These are phyloP conservation scores for Ephydatia muelleri DNA, from an alignment of 37 sponge, comb jelly and placozoan genomes.

Conservation along the genomic window DNA sequence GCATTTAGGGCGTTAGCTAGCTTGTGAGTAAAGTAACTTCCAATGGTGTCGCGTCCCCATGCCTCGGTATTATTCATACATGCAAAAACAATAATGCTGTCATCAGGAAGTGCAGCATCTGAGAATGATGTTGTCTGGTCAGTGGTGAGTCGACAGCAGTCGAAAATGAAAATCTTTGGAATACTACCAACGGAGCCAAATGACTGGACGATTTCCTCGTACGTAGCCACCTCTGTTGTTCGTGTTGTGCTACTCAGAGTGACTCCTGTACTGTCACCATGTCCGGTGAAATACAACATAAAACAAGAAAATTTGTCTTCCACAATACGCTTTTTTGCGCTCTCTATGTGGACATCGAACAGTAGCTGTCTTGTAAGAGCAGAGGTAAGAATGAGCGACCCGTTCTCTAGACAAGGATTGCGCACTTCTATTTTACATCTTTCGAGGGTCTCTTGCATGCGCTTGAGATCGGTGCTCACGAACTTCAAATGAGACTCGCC, in stretches of 20 bases:
- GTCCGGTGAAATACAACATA: neutral
- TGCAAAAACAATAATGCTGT: neutral
- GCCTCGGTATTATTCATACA: neutral
- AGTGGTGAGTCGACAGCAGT: neutral
- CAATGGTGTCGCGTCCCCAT: neutral
- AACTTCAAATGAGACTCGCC: neutral
- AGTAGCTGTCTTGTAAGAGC: neutral
- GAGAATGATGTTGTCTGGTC: neutral
- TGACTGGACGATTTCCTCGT: neutral
- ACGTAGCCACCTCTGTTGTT: neutral
- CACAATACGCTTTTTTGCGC: neutral
- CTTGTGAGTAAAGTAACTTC: neutral
- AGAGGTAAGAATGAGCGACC: neutral
- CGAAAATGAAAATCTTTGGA: neutral
- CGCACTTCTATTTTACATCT: neutral
- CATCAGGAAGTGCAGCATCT: neutral
- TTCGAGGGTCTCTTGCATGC: neutral
- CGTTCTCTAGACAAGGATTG: neutral
- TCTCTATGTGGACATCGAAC: neutral
- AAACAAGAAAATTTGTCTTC: neutral
- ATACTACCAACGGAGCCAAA: neutral
- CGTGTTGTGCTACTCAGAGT: neutral
- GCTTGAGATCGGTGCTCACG: neutral
- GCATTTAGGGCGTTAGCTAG: neutral
- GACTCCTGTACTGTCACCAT: neutral